Base-by-base conservation (phyloP, 2,113 vertebrate genomes). In the Colossoma macropomum region DNA sequence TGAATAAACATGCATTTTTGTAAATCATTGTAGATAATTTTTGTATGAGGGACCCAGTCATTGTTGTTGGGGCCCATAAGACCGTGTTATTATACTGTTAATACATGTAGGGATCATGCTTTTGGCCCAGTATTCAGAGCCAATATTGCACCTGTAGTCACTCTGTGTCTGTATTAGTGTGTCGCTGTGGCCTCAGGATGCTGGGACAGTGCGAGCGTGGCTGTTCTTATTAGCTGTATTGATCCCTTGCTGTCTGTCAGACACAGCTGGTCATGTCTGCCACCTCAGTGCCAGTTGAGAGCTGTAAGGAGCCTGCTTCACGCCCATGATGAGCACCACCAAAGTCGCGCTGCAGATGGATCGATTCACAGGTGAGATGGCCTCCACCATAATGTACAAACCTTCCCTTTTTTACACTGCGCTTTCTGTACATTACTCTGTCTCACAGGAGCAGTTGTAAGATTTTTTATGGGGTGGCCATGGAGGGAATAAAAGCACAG, bases 201-300 rank as follows among this genome's bases (percentile, higher is more conserved):
- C 23, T 52, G 27, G 41, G 17, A 50, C 76, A 66, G 66, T 66
- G 75, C 38, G 30, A 63, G 73, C 32, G 38, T 45, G 74, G 68
- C 79, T 85, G 45, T 60, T 77, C 41, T 75, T 41, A 79, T 63
- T 86, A 74, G 50, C 59, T 83, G 60, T 71, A 75, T 74, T 82
- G 70, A 75, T 86, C 69, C n/a, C 62, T 82, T 66, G 34, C 71
- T 74, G 59, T 68, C 75, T 48, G 48, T 79, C 25, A 72, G 72
- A 82, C 75, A 78, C 75, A 74, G 50, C 52, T 62, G 70, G 63
- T 62, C 11, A 23, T 23, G 32, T 66, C 79, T 73, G 45, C 75
- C 75, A 82, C 68, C 68, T 82, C 25, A 73, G 77, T n/a, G 30
- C 48, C 30, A 52, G 75, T 19, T 45, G 73, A 72, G 75, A 54